These are phyloP conservation scores for Karalla daura DNA, from an alignment of 2,797 vertebrate genomes.

Conservation along the genomic window DNA sequence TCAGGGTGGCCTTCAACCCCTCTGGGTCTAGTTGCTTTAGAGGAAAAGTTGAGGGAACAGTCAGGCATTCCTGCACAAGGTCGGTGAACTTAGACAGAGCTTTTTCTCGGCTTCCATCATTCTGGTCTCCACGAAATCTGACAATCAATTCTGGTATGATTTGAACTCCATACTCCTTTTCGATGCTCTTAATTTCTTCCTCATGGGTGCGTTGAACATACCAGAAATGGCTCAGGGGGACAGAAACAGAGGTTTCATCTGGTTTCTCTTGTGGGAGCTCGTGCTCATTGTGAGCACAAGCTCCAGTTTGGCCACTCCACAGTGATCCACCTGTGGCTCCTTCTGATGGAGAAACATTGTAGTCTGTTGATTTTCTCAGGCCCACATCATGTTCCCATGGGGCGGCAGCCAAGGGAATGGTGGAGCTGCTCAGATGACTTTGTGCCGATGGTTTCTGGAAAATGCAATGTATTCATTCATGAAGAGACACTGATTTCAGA, in stretches of 20 bases:
- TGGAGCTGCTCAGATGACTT: not conserved
- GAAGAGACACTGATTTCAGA: not conserved
- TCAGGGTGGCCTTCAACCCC: not conserved
- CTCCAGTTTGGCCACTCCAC: not conserved
- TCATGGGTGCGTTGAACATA: conserved; percentile 60
- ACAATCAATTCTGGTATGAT: conserved; percentile 32
- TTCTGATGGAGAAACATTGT: conserved; percentile 5
- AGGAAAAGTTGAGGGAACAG: accelerated
- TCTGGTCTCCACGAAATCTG: conserved; percentile 2
- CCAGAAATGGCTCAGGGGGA: conserved; percentile 51
- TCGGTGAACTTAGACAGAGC: conserved; percentile 36
- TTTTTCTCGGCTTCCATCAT: not conserved
- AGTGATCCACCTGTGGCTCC: not conserved
- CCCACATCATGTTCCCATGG: not conserved
- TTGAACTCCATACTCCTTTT: conserved; percentile 35
- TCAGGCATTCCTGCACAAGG: conserved; percentile 1
- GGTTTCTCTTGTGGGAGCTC: not conserved
- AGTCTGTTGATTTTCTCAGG: conserved; percentile 23
- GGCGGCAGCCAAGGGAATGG: not conserved
- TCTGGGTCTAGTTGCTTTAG: conserved; percentile 8
- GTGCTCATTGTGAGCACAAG: not conserved
- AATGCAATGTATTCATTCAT: not conserved
- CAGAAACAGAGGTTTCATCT: accelerated
- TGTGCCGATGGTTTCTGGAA: not conserved
- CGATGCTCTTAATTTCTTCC: conserved; percentile 58